A percentile compares a stretch with the other conserved stretches of the same genome.
phyloP scores from a whole-genome alignment of 2,113 vertebrate genomes.

The Haemorhous mexicanus region DNA sequence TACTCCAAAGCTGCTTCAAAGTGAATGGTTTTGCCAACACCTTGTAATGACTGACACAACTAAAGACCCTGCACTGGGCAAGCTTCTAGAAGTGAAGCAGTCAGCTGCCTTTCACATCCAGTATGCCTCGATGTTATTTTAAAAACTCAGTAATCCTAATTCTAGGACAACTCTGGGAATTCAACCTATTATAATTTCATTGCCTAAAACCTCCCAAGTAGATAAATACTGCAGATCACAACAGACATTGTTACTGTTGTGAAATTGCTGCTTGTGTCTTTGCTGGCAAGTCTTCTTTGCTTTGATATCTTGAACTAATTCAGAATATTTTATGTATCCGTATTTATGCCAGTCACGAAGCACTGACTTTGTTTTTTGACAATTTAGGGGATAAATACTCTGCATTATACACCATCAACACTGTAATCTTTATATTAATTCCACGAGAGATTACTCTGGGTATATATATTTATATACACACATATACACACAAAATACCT shows the following conservation, averaged over 20 bases:
- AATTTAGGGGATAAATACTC: neutral
- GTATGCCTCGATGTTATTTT: neutral
- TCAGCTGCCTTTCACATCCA: neutral
- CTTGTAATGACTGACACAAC: neutral
- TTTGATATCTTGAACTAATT: neutral
- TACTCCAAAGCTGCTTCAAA: fast-evolving
- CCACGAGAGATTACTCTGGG: neutral
- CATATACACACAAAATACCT: neutral
- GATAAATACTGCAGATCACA: neutral
- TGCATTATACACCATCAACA: neutral
- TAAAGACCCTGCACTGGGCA: neutral
- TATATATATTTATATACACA: neutral
- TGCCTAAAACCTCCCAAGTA: neutral
- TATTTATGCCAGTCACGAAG: neutral
- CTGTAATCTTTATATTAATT: neutral
- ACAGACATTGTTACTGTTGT: neutral
- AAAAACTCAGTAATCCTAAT: neutral
- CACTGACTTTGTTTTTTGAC: neutral
- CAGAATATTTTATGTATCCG: neutral
- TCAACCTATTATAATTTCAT: neutral
- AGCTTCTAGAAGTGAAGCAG: neutral
- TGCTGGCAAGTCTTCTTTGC: neutral
- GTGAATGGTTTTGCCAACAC: neutral
- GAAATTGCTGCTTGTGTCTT: neutral
- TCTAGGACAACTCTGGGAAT: neutral